These are phyloP conservation scores for Prosopocoilus inquinatus DNA, from an alignment of 2,888 invertebrate genomes.

Conservation along the genomic window DNA sequence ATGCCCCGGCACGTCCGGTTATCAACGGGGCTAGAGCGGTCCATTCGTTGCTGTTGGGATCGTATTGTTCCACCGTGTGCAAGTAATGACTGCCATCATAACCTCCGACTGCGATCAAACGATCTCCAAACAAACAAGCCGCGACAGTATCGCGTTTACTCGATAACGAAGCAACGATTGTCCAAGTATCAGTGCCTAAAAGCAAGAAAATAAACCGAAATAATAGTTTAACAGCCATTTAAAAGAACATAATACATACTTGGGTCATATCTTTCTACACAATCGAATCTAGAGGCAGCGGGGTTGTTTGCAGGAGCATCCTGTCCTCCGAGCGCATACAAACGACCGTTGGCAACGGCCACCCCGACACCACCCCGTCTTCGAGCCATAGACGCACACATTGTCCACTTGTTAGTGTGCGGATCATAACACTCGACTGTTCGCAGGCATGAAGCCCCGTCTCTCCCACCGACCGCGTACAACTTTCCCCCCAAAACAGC, in stretches of 20 bases:
- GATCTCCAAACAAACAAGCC: slow-evolving; percentile 80
- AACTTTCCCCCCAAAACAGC: slow-evolving; percentile 81
- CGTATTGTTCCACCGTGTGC: slow-evolving; percentile 85
- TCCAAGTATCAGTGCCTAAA: slow-evolving; percentile 81
- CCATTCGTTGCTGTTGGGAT: slow-evolving; percentile 80
- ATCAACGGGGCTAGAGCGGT: slow-evolving; percentile 73
- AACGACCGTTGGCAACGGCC: slow-evolving; percentile 80
- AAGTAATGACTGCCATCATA: slow-evolving; percentile 89
- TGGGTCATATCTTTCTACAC: slow-evolving; percentile 82
- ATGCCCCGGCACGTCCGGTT: slow-evolving; percentile 85
- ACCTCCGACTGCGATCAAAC: slow-evolving; percentile 82
- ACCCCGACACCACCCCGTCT: slow-evolving; percentile 87
- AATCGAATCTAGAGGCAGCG: slow-evolving; percentile 78
- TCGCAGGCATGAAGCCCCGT: slow-evolving; percentile 85
- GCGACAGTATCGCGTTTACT: slow-evolving; percentile 87
- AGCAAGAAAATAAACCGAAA: background rate
- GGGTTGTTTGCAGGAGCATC: slow-evolving; percentile 89
- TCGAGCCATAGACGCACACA: slow-evolving; percentile 83
- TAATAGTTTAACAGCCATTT: background rate
- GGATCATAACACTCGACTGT: slow-evolving; percentile 82
- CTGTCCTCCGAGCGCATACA: slow-evolving; percentile 92
- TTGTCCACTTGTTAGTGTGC: slow-evolving; percentile 77
- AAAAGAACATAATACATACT: slow-evolving; percentile 34
- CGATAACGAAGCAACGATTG: slow-evolving; percentile 77
- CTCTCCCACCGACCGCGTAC: slow-evolving; percentile 90